Evolutionary conservation across 2,888 invertebrate genomes (phyloP).

Genomic region (Ichneumoninae sp.): DNA sequence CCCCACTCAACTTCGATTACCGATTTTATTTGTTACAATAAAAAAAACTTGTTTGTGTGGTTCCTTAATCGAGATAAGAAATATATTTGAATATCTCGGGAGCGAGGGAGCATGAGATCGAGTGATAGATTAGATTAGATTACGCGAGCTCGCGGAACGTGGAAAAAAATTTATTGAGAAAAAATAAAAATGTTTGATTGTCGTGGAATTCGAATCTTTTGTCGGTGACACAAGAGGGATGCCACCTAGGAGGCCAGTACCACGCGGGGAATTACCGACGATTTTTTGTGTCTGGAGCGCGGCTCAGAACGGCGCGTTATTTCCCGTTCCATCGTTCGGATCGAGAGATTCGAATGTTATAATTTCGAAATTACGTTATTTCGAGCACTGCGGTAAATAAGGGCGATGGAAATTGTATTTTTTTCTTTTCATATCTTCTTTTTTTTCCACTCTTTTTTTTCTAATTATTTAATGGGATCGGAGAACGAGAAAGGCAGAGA

Average conservation of each 20-base stretch:
- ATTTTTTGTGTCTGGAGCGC: conserved; percentile 39
- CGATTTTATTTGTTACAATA: neutral
- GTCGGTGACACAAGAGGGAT: conserved; percentile 6
- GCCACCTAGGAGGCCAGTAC: conserved; percentile 33
- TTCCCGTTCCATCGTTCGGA: conserved; percentile 7
- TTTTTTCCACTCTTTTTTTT: conserved; percentile 25
- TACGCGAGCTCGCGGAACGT: conserved; percentile 14
- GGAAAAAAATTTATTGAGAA: conserved; percentile 13
- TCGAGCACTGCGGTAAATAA: conserved; percentile 65
- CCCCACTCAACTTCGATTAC: neutral
- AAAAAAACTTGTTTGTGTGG: neutral
- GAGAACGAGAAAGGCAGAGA: conserved; percentile 63
- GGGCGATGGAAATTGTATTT: conserved; percentile 68
- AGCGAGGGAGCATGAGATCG: conserved; percentile 23
- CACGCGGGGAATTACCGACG: neutral
- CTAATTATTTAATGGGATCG: conserved; percentile 51
- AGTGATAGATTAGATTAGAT: conserved; percentile 63
- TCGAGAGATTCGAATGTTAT: conserved; percentile 79
- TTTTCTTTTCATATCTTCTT: conserved; percentile 29
- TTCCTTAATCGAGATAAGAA: conserved; percentile 21
- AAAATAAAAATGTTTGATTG: conserved; percentile 31
- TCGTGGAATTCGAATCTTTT: conserved; percentile 29
- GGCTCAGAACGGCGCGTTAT: conserved; percentile 50
- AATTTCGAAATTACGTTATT: conserved; percentile 80
- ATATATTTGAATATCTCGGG: conserved; percentile 37